Conservation (phyloP, 2,797 vertebrate species). For the Rhynchotus rufescens region DNA sequence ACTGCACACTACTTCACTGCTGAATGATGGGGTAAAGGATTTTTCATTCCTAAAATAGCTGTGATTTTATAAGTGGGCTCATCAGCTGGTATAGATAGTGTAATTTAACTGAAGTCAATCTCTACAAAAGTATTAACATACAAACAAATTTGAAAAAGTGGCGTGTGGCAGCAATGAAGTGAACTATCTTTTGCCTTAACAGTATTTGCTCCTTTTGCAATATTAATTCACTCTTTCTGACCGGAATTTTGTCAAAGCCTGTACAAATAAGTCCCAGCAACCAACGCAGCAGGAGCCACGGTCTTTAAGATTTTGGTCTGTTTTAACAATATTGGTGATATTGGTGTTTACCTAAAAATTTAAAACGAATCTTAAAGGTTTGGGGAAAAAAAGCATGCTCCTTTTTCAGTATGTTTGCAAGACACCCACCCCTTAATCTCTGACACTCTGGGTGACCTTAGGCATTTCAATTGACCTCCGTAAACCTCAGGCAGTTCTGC, state of each 20-base stretch:
- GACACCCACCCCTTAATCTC: not conserved
- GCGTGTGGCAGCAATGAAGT: not conserved
- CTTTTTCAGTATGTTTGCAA: not conserved
- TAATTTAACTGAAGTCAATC: slow-evolving; percentile 46
- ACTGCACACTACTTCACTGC: not conserved
- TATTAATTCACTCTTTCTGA: not conserved
- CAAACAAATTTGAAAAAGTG: not conserved
- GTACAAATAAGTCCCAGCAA: slow-evolving; percentile 20
- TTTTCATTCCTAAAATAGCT: slow-evolving; percentile 49
- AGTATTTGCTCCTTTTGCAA: not conserved
- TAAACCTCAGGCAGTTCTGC: slow-evolving; percentile 15
- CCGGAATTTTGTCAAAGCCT: slow-evolving; percentile 32
- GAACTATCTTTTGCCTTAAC: not conserved
- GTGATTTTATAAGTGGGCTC: slow-evolving; percentile 28
- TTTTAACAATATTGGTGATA: not conserved
- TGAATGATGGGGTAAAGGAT: not conserved
- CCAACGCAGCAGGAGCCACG: slow-evolving; percentile 25
- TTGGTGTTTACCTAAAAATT: not conserved
- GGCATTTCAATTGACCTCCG: slow-evolving; percentile 47
- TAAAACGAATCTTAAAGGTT: not conserved
- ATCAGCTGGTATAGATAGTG: slow-evolving; percentile 39
- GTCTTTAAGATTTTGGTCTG: not conserved
- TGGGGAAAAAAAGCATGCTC: not conserved
- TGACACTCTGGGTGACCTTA: slow-evolving; percentile 45
- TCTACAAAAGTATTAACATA: slow-evolving; percentile 2